Evolutionary conservation across 53 echinoderm and acorn worm genomes (phyloP).

Genomic region (Echinometra lucunter): DNA sequence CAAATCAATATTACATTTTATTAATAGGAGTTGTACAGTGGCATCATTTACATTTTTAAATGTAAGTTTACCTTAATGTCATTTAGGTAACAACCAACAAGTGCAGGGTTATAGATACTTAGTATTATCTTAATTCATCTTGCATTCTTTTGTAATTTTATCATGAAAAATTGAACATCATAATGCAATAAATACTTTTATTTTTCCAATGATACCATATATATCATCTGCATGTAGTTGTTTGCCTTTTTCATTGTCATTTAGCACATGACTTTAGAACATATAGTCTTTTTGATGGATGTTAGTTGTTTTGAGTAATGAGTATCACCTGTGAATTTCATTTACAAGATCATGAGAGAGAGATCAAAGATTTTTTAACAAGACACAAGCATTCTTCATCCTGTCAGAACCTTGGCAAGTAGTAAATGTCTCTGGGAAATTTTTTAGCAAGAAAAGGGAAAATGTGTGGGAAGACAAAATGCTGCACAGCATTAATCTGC

Average conservation of each 20-base stretch:
- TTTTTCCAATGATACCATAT: background rate
- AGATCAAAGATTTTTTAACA: background rate
- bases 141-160: background rate
- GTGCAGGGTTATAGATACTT: background rate
- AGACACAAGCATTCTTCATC: background rate
- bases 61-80: too few species aligned
- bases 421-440: background rate
- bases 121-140: background rate
- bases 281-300: background rate
- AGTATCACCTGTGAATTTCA: background rate
- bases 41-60: too few species aligned
- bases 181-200: background rate
- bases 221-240: background rate
- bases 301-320: background rate
- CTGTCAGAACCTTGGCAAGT: background rate
- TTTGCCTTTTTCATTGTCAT: background rate
- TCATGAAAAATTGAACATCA: background rate
- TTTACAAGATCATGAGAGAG: background rate
- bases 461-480: background rate
- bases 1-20: too few species aligned
- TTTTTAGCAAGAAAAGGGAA: conserved; percentile 16
- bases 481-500: background rate
- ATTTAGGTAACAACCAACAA: background rate
- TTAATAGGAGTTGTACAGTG: too few species aligned
- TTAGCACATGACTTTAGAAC: background rate